These are phyloP conservation scores for Prunella strophiata DNA, from an alignment of 2,797 vertebrate genomes.

Conservation along the genomic window DNA sequence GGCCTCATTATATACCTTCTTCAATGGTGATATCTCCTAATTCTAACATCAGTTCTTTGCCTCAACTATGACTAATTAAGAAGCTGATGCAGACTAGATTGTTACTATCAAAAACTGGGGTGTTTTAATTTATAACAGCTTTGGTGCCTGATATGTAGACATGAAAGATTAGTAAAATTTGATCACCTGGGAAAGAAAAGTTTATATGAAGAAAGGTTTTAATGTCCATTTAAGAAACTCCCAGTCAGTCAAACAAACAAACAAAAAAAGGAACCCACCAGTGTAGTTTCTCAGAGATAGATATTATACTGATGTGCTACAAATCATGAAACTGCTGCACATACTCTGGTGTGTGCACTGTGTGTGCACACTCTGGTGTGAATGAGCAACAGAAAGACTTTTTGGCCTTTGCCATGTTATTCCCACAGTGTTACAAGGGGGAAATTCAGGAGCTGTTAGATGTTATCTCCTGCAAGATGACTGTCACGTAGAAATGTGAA, in stretches of 20 bases:
- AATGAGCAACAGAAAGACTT: not conserved
- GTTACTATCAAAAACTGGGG: not conserved
- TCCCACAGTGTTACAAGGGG: not conserved
- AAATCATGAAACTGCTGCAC: not conserved
- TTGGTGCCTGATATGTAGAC: not conserved
- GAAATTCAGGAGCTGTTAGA: not conserved
- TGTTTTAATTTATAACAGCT: not conserved
- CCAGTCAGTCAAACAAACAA: not conserved
- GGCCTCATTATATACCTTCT: not conserved
- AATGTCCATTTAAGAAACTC: not conserved
- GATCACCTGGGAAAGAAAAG: not conserved
- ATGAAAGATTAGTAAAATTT: not conserved
- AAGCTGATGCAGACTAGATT: not conserved
- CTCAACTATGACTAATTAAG: not conserved
- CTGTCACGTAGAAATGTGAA: not conserved
- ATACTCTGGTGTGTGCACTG: not conserved
- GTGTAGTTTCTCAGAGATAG: not conserved
- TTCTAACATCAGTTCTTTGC: not conserved
- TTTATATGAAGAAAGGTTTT: not conserved
- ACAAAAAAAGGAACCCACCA: fast-evolving
- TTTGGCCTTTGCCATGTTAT: not conserved
- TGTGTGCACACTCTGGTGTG: too few species aligned
- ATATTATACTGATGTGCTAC: not conserved
- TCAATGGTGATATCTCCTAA: not conserved
- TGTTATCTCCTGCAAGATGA: not conserved